Conservation (phyloP, 2,797 vertebrate species). For the Sebastes steindachneri region DNA sequence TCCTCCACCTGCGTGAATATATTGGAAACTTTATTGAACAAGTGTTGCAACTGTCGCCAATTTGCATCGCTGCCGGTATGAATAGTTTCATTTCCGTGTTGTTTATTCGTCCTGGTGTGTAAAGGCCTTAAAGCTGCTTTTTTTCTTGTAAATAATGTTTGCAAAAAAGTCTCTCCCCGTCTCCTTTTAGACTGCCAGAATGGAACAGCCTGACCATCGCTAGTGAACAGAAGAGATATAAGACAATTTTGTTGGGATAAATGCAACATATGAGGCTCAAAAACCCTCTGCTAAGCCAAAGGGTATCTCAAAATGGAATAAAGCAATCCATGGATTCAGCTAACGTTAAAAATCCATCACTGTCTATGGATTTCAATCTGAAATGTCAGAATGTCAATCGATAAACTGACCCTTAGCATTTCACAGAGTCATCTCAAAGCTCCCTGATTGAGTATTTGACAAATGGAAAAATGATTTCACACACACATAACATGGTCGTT, state of each 20-base stretch:
- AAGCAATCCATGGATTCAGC: conserved; percentile 36
- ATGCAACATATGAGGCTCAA: conserved; percentile 40
- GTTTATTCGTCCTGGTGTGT: too few species aligned
- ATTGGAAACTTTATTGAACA: too few species aligned
- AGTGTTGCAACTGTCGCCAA: too few species aligned
- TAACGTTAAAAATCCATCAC: conserved; percentile 44
- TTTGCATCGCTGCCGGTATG: too few species aligned
- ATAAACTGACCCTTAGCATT: conserved; percentile 32
- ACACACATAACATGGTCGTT: conserved; percentile 22
- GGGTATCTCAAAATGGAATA: conserved; percentile 38
- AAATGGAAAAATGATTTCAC: neutral
- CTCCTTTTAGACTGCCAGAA: neutral
- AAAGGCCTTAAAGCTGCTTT: neutral
- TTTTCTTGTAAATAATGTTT: neutral
- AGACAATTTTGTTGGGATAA: conserved; percentile 20
- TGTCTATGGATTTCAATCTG: conserved; percentile 39
- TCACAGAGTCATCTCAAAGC: neutral
- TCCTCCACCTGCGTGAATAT: too few species aligned
- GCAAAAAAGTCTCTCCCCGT: neutral
- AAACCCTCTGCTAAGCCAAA: conserved; percentile 27
- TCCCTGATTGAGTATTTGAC: neutral
- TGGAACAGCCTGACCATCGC: neutral
- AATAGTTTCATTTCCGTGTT: too few species aligned
- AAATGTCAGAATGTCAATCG: conserved; percentile 54
- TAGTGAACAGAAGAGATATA: neutral